A percentile compares a stretch with the other conserved stretches of the same genome.
Conservation (phyloP, 2,888 invertebrate species). For the Listrodromus nycthemerus region DNA sequence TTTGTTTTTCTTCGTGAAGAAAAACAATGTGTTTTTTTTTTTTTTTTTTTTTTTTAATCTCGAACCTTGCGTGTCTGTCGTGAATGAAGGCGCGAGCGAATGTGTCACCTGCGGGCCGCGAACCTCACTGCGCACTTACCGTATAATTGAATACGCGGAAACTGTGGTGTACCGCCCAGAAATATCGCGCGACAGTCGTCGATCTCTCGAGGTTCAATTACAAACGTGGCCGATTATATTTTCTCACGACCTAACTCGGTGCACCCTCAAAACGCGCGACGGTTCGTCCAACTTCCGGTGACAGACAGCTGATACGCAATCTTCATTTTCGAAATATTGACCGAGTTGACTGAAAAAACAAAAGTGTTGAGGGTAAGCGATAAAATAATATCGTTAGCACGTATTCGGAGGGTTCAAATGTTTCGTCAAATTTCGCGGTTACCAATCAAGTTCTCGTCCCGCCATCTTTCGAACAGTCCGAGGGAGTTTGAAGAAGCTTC, state of each 20-base stretch:
- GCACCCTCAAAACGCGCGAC: not conserved
- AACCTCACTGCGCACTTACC: conserved; percentile 54
- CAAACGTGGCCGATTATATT: not conserved
- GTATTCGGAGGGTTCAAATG: not conserved
- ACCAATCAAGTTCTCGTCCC: not conserved
- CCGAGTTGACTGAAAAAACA: no score
- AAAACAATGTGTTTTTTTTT: not conserved
- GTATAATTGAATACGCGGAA: not conserved
- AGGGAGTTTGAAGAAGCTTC: not conserved
- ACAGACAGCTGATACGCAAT: no score
- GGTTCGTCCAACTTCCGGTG: not conserved
- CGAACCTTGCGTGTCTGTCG: not conserved
- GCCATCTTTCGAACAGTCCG: conserved; percentile 30
- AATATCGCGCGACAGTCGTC: conserved; percentile 14
- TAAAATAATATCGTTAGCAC: not conserved
- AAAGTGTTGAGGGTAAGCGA: not conserved
- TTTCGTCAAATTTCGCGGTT: not conserved
- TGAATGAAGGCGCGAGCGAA: conserved; percentile 10
- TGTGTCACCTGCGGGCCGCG: conserved; percentile 22
- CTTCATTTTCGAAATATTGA: no score
- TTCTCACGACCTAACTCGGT: not conserved
- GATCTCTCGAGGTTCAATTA: conserved; percentile 13
- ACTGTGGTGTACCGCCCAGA: conserved; percentile 4
- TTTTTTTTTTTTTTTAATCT: not conserved
- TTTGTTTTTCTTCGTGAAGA: not conserved